Evolutionary conservation across 1,140 invertebrate species (phyloP).

Genomic region (Sminthurides bifidus): DNA sequence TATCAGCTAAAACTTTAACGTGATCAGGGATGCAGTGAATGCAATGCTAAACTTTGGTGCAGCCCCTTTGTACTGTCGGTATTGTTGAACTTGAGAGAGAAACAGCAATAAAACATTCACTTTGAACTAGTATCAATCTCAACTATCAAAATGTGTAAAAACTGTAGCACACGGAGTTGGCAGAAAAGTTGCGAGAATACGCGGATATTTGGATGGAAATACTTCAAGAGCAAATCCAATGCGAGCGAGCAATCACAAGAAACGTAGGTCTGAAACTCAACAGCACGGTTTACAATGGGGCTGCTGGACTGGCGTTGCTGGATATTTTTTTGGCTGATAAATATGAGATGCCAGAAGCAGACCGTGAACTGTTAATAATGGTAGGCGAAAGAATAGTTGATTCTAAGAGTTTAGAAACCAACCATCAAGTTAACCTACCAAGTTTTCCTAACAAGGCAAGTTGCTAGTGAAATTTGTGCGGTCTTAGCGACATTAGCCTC

Average conservation of each 20-base stretch:
- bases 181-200: not conserved
- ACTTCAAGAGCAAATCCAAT: not conserved
- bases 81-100: too few relatives aligned
- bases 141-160: too few relatives aligned
- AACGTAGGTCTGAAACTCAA: constrained; percentile 24
- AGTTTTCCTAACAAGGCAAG: not conserved
- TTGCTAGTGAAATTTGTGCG: not conserved
- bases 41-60: too few relatives aligned
- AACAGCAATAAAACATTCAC: too few relatives aligned
- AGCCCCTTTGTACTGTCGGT: too few relatives aligned
- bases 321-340: constrained; percentile 44
- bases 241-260: not conserved
- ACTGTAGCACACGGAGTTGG: too few relatives aligned
- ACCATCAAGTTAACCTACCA: not conserved
- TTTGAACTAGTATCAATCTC: too few relatives aligned
- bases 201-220: constrained; percentile 9
- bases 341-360: too few relatives aligned
- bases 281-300: constrained; percentile 43
- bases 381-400: not conserved
- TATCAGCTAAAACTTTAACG: too few relatives aligned
- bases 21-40: too few relatives aligned
- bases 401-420: not conserved
- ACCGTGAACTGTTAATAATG: not conserved
- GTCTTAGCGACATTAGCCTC: too few relatives aligned
- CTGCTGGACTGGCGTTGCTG: constrained; percentile 43